Base-by-base conservation (phyloP, 2,888 invertebrate genomes). In the Lepidocyrtoides sp. region DNA sequence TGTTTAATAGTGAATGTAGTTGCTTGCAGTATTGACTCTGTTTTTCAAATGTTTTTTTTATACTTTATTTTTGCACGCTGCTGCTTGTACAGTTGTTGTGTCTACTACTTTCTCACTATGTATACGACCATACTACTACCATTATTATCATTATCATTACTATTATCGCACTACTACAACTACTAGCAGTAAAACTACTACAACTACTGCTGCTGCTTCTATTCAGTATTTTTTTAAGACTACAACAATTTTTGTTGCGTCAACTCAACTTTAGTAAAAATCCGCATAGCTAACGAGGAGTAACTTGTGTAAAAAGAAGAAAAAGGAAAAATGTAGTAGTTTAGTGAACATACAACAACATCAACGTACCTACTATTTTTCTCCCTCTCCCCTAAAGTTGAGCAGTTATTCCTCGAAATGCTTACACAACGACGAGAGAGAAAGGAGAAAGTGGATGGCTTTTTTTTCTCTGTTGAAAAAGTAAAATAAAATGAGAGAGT, bases 261-360 rank as follows among this genome's bases (percentile, higher is more conserved):
- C 91, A 91, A 89, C 69, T 89, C 91, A 89, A 89, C 81, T 89
- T 85, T 84, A 91, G 79, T 51, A n/a, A 85, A 91, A 89, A 89
- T 91, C 91, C 91, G 91, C 91, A 91, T 91, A 91, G 85, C 91
- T 89, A 89, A 91, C 83, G 75, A 89, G 48, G 7, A 44, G 44
- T 48, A 75, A 75, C 26, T 75, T 75, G 75, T 75, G 17, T 26
- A 29, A 3, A n/a, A n/a, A n/a, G n/a, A n/a, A 63, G 23, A 23
- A 26, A 75, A 51, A 29, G n/a, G 14, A 32, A 75, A 48, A 75
- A 32, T 79, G 36, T 86, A 77, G 77, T 48, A 75, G 23, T 48
- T 48, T 75, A 75, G 88, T 81, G 54, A 79, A 81, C 84, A 79
- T 88, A 75, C 44, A 48, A 72, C 72, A 72, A 75, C 75, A 75